These are phyloP conservation scores for Cephalopterus ornatus DNA, from an alignment of 2,113 vertebrate species.

Conservation along the genomic window DNA sequence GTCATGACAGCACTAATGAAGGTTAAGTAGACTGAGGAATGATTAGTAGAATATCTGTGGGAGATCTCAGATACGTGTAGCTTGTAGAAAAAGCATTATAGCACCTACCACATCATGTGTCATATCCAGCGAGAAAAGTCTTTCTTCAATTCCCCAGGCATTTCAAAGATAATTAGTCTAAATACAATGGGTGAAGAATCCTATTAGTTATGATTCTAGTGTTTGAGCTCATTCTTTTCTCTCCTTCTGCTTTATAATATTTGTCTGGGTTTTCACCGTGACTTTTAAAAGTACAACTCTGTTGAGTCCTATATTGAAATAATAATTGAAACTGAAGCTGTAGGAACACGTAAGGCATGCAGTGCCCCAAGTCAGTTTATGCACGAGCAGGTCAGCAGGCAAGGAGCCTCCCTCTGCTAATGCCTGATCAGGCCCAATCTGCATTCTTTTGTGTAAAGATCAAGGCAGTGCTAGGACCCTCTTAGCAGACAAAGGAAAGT, in stretches of 20 bases:
- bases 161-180: slow-evolving; percentile 30
- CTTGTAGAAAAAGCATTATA: background rate
- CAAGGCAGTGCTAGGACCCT: background rate
- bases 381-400: background rate
- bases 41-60: background rate
- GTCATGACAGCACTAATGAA: slow-evolving; percentile 26
- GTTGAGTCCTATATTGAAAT: background rate
- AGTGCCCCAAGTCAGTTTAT: background rate
- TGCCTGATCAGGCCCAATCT: background rate
- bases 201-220: background rate
- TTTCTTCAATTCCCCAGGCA: background rate
- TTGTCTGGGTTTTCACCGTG: background rate
- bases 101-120: background rate
- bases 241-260: background rate
- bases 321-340: background rate
- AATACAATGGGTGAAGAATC: slow-evolving; percentile 4
- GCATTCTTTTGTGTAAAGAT: background rate
- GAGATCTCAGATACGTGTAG: background rate
- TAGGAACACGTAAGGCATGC: background rate
- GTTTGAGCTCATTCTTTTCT: background rate
- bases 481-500: background rate
- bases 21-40: background rate
- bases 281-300: background rate
- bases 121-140: slow-evolving; percentile 4
- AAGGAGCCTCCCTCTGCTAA: background rate